These are phyloP conservation scores for Venustoraphidia nigricollis DNA, from an alignment of 2,888 invertebrate genomes.

Conservation along the genomic window DNA sequence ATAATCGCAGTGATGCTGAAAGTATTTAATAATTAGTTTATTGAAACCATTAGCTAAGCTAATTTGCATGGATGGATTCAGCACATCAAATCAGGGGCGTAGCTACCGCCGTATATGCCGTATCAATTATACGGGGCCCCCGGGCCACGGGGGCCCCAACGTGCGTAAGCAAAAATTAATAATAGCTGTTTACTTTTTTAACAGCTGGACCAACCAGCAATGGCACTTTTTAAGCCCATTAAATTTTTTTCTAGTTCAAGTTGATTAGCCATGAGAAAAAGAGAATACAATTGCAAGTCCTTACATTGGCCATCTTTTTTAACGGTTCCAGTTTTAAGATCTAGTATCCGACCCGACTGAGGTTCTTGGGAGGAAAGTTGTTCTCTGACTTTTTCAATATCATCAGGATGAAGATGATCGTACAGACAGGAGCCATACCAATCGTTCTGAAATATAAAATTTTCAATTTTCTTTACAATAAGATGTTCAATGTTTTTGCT, in stretches of 20 bases:
- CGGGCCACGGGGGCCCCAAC: no score
- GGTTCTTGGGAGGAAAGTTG: slow-evolving; percentile 87
- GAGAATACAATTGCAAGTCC: slow-evolving; percentile 18
- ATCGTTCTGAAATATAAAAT: slow-evolving; percentile 45
- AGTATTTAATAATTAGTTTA: slow-evolving; percentile 6
- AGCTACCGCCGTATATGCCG: no score
- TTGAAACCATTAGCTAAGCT: no score
- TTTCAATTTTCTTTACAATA: not conserved
- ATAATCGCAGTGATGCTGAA: slow-evolving; percentile 79
- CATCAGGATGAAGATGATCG: slow-evolving; percentile 88
- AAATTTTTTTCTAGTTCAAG: not conserved
- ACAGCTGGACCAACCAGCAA: no score
- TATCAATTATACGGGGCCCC: no score
- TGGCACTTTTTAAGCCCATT: no score
- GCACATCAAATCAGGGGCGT: no score
- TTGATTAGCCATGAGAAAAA: no score
- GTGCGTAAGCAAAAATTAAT: no score
- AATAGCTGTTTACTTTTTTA: no score
- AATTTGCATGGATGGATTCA: not conserved
- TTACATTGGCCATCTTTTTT: slow-evolving; percentile 91
- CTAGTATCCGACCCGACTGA: slow-evolving; percentile 77
- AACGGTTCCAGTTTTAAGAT: slow-evolving; percentile 94
- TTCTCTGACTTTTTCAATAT: slow-evolving; percentile 82
- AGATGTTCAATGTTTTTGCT: no score
- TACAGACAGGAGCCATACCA: slow-evolving; percentile 86